Conservation (phyloP, 1,140 invertebrate species). For the Pseudomyrmex sp. region DNA sequence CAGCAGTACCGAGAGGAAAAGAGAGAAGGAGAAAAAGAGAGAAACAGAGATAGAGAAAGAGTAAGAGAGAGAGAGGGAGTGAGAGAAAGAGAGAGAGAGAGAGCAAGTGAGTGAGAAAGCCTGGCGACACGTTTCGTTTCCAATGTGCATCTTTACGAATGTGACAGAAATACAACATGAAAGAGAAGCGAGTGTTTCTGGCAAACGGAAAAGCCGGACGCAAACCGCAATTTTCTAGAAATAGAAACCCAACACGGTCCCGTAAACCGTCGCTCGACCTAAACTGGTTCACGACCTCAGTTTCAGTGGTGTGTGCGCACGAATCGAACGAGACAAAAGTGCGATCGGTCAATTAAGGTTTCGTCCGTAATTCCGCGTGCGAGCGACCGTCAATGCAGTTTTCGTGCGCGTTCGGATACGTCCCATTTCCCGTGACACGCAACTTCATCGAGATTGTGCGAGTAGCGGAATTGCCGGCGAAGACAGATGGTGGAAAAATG, state of each 20-base stretch:
- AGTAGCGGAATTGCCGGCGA: constrained; percentile 16
- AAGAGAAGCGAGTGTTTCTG: background rate
- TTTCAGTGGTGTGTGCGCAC: background rate
- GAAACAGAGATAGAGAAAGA: no score
- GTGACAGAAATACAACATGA: constrained; percentile 1
- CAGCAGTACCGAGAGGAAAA: background rate
- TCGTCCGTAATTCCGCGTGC: constrained; percentile 23
- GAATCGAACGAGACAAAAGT: constrained; percentile 38
- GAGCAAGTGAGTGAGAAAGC: no score
- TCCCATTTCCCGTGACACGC: constrained; percentile 11
- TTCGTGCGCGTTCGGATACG: background rate
- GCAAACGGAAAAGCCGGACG: background rate
- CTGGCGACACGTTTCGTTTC: constrained; percentile 14
- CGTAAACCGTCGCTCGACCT: background rate
- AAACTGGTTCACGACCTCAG: background rate
- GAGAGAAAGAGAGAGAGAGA: no score
- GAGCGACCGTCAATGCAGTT: constrained; percentile 31
- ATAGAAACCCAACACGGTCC: background rate
- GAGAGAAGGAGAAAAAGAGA: no score
- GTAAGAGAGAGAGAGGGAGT: no score
- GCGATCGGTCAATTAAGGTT: constrained; percentile 40
- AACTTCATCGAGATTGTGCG: constrained; percentile 21
- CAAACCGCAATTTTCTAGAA: constrained; percentile 22
- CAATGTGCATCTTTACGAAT: constrained; percentile 31
- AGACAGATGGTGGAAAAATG: constrained; percentile 39